phyloP scores from a whole-genome alignment of 2,797 vertebrate genomes.

The Helarctos malayanus region DNA sequence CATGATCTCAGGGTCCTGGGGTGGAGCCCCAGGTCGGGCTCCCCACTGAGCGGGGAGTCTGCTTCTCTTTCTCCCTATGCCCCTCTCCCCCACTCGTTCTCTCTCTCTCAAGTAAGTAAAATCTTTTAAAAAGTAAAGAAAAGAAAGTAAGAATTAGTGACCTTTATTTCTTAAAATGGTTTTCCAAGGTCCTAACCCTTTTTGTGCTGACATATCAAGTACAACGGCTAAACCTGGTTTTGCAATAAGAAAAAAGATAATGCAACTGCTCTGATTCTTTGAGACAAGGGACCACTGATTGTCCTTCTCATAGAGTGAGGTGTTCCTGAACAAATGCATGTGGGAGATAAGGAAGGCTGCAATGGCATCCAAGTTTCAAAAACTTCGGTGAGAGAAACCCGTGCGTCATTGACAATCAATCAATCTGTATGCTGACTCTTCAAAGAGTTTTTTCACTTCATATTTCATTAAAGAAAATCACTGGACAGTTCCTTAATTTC shows the following conservation, averaged over 20 bases:
- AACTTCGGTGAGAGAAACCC: neutral
- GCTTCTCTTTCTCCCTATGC: too few relatives aligned
- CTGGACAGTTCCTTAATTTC: neutral
- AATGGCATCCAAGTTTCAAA: neutral
- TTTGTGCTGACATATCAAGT: slow-evolving; percentile 42
- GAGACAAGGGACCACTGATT: neutral
- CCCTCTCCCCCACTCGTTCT: too few relatives aligned
- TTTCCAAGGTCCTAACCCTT: neutral
- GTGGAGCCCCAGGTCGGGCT: too few relatives aligned
- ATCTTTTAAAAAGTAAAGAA: too few relatives aligned
- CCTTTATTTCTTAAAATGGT: neutral
- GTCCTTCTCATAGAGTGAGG: neutral
- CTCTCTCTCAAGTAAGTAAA: too few relatives aligned
- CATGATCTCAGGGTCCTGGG: neutral
- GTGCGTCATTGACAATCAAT: neutral
- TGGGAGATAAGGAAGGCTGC: neutral
- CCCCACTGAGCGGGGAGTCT: too few relatives aligned
- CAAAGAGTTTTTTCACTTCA: neutral
- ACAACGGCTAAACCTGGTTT: slow-evolving; percentile 3
- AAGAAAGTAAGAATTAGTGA: neutral
- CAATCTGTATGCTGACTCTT: neutral
- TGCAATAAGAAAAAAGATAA: neutral
- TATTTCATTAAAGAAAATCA: slow-evolving; percentile 43
- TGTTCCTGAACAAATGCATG: neutral
- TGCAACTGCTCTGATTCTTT: neutral